These are phyloP conservation scores for Bugulina stolonifera DNA, from an alignment of 2,888 invertebrate species.

Conservation along the genomic window DNA sequence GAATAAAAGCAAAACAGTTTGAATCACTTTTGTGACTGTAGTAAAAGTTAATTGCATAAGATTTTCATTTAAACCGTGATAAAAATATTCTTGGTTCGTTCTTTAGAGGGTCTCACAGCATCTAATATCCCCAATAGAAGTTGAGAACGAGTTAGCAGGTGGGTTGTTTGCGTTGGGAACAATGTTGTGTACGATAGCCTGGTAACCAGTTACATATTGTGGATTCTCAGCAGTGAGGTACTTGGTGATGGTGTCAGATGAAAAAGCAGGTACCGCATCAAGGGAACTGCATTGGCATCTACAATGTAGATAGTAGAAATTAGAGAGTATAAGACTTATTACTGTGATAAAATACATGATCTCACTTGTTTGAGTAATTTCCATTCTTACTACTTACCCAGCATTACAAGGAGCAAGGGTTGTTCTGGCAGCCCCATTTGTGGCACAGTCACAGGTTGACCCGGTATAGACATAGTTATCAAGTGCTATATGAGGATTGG, in stretches of 20 bases:
- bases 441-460: not conserved
- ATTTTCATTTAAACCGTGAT: no score
- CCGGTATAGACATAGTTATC: not conserved
- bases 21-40: no score
- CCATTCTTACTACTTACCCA: no score
- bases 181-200: not conserved
- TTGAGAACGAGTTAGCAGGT: not conserved
- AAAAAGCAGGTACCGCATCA: not conserved
- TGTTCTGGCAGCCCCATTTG: not conserved
- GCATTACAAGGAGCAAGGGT: not conserved
- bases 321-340: not conserved
- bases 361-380: not conserved
- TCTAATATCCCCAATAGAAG: not conserved
- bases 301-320: not conserved
- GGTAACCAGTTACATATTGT: not conserved
- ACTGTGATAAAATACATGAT: not conserved
- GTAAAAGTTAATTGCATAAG: no score
- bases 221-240: not conserved
- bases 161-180: not conserved
- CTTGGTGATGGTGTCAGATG: constrained; percentile 15
- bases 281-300: not conserved
- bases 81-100: no score
- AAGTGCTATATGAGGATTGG: not conserved
- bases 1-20: no score
- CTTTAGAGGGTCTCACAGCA: constrained; percentile 8